These are phyloP conservation scores for Buphagus erythrorhynchus DNA, from an alignment of 2,797 vertebrate species.

Conservation along the genomic window DNA sequence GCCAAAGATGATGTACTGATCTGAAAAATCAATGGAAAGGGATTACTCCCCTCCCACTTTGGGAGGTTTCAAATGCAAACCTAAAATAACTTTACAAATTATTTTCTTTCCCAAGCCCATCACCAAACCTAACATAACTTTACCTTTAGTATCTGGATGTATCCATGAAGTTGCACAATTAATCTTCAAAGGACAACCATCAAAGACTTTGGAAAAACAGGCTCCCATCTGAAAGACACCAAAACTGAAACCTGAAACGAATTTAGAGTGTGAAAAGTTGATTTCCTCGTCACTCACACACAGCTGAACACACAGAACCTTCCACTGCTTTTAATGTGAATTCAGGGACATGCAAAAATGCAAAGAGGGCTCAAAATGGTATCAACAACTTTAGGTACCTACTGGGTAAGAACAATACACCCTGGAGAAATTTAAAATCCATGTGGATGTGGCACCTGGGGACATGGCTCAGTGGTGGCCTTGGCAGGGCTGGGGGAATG, in stretches of 20 bases:
- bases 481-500: neutral
- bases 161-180: constrained; percentile 99
- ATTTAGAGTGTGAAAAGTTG: neutral
- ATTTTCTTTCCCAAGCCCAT: neutral
- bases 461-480: neutral
- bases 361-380: neutral
- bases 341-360: neutral
- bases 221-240: constrained; percentile 92
- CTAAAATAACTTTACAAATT: constrained; percentile 41
- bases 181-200: constrained; percentile 97
- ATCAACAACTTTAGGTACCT: neutral
- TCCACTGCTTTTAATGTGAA: neutral
- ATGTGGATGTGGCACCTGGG: neutral
- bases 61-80: neutral
- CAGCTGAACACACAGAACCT: neutral
- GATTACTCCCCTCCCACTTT: neutral
- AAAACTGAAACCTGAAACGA: neutral
- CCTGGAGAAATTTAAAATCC: neutral
- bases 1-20: constrained; percentile 98
- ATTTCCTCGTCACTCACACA: neutral
- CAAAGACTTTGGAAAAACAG: constrained; percentile 99
- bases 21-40: constrained; percentile 67
- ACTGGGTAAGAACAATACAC: neutral
- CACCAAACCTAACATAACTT: neutral
- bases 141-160: constrained; percentile 98